Evolutionary conservation across 2,888 invertebrate species (phyloP), one percentile per base, ranked within the genome.

Genomic region (Lamellibrachia columna): DNA sequence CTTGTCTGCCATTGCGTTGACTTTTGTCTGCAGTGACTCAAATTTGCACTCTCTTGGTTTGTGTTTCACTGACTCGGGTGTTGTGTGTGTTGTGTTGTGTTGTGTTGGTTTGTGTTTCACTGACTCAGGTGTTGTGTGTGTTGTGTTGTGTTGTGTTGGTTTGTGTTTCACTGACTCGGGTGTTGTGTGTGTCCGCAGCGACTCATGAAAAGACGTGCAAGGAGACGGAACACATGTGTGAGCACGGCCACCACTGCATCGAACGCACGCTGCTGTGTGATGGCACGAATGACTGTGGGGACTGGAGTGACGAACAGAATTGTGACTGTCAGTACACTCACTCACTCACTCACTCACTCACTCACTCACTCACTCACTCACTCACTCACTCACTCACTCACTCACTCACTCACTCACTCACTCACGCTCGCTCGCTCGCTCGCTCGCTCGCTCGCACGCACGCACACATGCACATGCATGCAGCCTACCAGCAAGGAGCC

Each of bases 271-370:
- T 94, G 92, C 93, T 93, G 15, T 99, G 99, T 96, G 98, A 99
- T 96, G 98, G 98, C 0, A 98, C 98, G 96, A 97, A 97, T 94
- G 98, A 99, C 95, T 99, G 99, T 95, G 98, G 98, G 0, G 97
- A 98, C 95, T 95, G 96, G 93, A 96, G 96, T 53, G 97, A 97
- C 94, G 97, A 97, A 94, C 93, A 93, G 7, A 93, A 94, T 92
- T 96, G 96, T 94, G 28, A 60, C 53, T 95, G 95, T 75, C 15
- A 3, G 75, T 75, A 6, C n/a, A 22, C 6, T 15, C 75, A 75
- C 75, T 0, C 22, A 15, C 75, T 3, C 75, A 22, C 22, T 2
- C 60, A 75, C 75, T 22, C 22, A 75, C 6, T 15, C 75, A 75
- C 75, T 0, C 22, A 15, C 75, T 3, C 75, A 22, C 22, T 2